A percentile compares a stretch with the other conserved stretches of the same genome.
These are phyloP conservation scores for Cheilosia grossa DNA, from an alignment of 2,888 invertebrate genomes.

Conservation along the genomic window DNA sequence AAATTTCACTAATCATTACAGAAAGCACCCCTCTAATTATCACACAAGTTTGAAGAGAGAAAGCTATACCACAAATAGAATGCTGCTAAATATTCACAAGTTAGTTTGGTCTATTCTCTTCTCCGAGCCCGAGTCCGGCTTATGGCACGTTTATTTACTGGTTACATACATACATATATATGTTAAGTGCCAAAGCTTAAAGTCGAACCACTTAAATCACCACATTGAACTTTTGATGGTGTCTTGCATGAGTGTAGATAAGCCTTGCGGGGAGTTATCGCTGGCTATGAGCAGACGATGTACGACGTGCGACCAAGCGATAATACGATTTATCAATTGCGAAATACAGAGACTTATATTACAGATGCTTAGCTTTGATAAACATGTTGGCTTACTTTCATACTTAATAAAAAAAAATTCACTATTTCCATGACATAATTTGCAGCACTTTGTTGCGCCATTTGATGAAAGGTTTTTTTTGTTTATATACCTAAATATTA, in stretches of 20 bases:
- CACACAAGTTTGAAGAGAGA: constrained; percentile 3
- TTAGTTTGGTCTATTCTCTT: background rate
- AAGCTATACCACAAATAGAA: constrained; percentile 16
- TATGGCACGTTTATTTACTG: constrained; percentile 5
- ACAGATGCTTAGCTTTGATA: constrained; percentile 3
- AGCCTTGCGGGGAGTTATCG: background rate
- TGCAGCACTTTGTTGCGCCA: constrained; percentile 8
- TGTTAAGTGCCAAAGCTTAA: background rate
- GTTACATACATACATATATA: background rate
- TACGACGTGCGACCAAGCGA: background rate
- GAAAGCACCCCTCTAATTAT: background rate
- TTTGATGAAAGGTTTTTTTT: constrained; percentile 23
- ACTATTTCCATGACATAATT: constrained; percentile 29
- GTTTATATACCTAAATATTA: no score
- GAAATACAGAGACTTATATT: constrained; percentile 10
- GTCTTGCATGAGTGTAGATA: constrained; percentile 31
- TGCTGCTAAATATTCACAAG: constrained; percentile 33
- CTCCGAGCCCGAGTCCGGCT: constrained; percentile 9
- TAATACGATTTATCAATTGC: constrained; percentile 32
- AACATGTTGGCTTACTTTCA: constrained; percentile 8
- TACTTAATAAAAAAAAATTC: constrained; percentile 1
- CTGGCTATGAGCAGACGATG: background rate
- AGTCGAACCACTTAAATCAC: constrained; percentile 14
- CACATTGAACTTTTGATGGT: background rate
- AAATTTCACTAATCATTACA: background rate